Evolutionary conservation across 2,888 invertebrate genomes (phyloP).

Genomic region (Andrena minutula): DNA sequence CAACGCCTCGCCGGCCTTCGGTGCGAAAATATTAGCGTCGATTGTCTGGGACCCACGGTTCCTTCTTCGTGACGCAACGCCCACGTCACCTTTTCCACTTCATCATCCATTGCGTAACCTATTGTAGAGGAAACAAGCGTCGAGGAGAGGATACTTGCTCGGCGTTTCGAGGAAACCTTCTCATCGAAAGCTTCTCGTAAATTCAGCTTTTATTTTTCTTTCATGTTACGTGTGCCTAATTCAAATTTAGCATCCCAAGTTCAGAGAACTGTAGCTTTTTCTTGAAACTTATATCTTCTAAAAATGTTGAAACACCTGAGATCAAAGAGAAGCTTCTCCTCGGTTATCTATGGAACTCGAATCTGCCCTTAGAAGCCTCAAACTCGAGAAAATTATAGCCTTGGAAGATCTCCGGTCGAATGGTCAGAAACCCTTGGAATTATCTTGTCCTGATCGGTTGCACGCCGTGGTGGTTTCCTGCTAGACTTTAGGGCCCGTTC

Average conservation of each 20-base stretch:
- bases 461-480: slow-evolving; percentile 31
- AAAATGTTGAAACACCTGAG: too few relatives aligned
- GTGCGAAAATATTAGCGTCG: slow-evolving; percentile 45
- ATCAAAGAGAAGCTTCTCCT: not conserved
- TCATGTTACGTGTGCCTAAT: too few relatives aligned
- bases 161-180: too few relatives aligned
- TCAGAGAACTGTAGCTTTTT: too few relatives aligned
- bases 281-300: not conserved
- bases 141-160: too few relatives aligned
- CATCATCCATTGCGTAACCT: not conserved
- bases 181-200: too few relatives aligned
- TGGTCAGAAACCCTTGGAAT: slow-evolving; percentile 28
- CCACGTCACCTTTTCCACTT: slow-evolving; percentile 26
- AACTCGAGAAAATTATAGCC: not conserved
- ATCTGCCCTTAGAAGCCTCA: not conserved
- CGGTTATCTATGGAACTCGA: not conserved
- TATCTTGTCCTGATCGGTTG: slow-evolving; percentile 50
- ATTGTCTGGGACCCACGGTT: slow-evolving; percentile 38
- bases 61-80: slow-evolving; percentile 20
- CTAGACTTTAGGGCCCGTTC: slow-evolving; percentile 30
- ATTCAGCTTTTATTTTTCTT: too few relatives aligned
- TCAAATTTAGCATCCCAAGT: too few relatives aligned
- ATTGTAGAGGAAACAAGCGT: too few relatives aligned
- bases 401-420: slow-evolving; percentile 3
- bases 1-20: slow-evolving; percentile 42